Evolutionary conservation across 1,140 invertebrate species (phyloP).

Genomic region (Doryteuthis pealeii): DNA sequence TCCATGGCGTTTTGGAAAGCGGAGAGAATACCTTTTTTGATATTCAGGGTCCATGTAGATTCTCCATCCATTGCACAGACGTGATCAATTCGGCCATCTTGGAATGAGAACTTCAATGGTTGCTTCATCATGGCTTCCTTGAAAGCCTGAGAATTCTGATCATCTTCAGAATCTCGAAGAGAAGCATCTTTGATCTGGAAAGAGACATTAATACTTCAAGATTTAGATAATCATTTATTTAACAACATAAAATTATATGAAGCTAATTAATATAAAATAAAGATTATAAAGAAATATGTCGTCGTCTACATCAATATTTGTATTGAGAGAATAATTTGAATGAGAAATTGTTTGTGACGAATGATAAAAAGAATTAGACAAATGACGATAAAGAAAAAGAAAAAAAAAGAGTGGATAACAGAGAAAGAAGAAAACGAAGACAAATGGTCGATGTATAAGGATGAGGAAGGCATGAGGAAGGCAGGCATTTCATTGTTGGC

Average conservation of each 20-base stretch:
- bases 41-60: conserved; percentile 78
- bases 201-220: neutral
- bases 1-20: conserved; percentile 85
- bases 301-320: neutral
- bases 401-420: too few species aligned
- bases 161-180: conserved; percentile 16
- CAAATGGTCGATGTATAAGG: too few species aligned
- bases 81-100: conserved; percentile 60
- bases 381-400: too few species aligned
- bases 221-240: too few species aligned
- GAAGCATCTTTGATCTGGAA: conserved; percentile 25
- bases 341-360: neutral
- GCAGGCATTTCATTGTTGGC: too few species aligned
- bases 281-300: too few species aligned
- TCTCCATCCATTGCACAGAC: conserved; percentile 65
- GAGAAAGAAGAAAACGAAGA: too few species aligned
- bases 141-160: conserved; percentile 19
- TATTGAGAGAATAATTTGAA: neutral
- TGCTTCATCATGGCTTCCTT: conserved; percentile 34
- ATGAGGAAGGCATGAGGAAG: too few species aligned
- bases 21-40: conserved; percentile 82
- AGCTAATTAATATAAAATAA: too few species aligned
- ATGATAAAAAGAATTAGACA: too few species aligned
- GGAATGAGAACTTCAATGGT: conserved; percentile 65
- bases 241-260: too few species aligned